Percentiles rank a stretch among this genome's conserved stretches.
Evolutionary conservation across 2,113 vertebrate genomes (phyloP).

Genomic region (Scomber colias): DNA sequence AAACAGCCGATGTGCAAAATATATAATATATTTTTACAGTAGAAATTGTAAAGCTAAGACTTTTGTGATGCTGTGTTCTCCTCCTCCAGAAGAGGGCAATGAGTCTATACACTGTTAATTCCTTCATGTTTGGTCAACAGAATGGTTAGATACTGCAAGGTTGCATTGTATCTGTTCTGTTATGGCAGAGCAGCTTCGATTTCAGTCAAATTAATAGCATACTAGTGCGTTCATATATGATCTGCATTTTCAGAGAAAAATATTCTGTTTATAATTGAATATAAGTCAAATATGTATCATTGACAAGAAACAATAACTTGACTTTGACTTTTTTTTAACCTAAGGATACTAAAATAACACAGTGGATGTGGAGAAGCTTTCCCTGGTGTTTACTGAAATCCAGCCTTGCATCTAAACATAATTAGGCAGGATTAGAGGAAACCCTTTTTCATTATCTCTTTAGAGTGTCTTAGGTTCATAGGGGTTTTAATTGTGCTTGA

Average conservation of each 20-base stretch:
- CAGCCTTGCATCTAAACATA: conserved; percentile 74
- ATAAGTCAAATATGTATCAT: neutral
- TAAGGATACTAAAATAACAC: neutral
- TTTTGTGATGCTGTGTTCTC: conserved; percentile 37
- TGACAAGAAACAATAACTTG: neutral
- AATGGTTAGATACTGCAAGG: conserved; percentile 2
- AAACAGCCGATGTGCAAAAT: neutral
- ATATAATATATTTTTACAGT: neutral
- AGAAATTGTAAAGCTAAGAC: neutral
- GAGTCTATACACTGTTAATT: conserved; percentile 31
- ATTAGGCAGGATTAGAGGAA: conserved; percentile 79
- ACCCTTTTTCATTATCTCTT: conserved; percentile 79
- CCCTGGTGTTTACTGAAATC: conserved; percentile 67
- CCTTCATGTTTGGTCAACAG: conserved; percentile 37
- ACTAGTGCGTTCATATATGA: neutral
- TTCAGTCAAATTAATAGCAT: neutral
- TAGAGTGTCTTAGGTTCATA: conserved; percentile 63
- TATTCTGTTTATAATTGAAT: neutral
- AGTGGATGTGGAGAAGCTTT: conserved; percentile 16
- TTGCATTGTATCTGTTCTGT: neutral
- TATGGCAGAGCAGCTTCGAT: neutral
- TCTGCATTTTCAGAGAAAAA: neutral
- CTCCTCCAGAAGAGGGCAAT: conserved; percentile 67
- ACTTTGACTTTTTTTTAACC: neutral
- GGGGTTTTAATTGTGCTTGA: conserved; percentile 81